Base-by-base conservation (phyloP, 2,888 invertebrate genomes). In the Drosophila paranaensis region DNA sequence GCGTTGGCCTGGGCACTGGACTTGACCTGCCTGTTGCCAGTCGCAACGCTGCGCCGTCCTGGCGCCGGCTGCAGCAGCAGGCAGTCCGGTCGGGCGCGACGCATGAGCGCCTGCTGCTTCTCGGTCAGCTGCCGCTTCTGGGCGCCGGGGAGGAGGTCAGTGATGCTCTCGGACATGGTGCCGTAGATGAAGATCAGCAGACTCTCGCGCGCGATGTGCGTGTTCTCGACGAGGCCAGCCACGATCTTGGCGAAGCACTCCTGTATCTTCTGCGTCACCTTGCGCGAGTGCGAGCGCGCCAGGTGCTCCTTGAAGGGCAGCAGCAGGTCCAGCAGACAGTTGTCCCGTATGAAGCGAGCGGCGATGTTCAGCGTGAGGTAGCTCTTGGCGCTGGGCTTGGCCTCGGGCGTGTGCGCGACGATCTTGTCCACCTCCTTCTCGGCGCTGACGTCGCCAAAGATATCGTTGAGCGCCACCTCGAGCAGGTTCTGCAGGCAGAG, bases 371-470 rank as follows among this genome's bases (percentile, higher is more conserved):
- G 95, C 0, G 97, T 97, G 13, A 97, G 96, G 80, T 95, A 97
- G 88, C 98, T 97, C 92, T 98, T 98, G 51, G 96, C 95, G 63
- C 95, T 95, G 0, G 96, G 95, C 90, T 96, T 96, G 0, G 97
- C 97, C 93, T 97, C 97, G 0, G 96, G 95, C 1, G 96, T 95
- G 91, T 97, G 97, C 13, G 95, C 95, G 8, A 95, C 95, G 33
- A 99, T 95, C 89, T 97, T 97, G 0, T 95, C 95, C 0, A 98
- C 95, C 93, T 98, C 97, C 92, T 98, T 99, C 92, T 99, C 99
- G 90, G 98, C 98, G 0, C 96, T 95, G 6, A 96, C 93, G 14
- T 95, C 94, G 0, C 98, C 98, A 91, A 99, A 99, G 43, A 99
- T 94, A 93, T 99, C 99, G 71, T 96, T 95, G 48, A 95, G 95